phyloP scores from a whole-genome alignment of 2,797 vertebrate species.

The Columba guinea region DNA sequence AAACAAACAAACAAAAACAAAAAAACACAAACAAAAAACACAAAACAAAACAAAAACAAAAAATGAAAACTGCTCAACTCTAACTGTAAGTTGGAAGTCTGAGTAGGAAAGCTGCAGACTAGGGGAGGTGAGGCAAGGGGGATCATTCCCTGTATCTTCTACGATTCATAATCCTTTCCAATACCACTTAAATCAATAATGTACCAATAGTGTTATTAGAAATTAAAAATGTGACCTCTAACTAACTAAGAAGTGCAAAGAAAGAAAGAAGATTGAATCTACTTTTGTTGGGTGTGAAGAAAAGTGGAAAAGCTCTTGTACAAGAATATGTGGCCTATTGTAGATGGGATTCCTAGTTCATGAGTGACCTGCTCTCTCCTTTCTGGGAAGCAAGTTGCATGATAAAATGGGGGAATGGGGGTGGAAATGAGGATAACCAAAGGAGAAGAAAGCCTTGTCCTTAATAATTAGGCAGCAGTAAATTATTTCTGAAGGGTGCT shows the following conservation, averaged over 20 bases:
- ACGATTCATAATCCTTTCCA: not conserved
- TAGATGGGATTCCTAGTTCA: not conserved
- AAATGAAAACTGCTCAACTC: not conserved
- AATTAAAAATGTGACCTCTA: not conserved
- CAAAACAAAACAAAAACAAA: not conserved
- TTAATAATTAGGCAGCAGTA: not conserved
- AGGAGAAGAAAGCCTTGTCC: not conserved
- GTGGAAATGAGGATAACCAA: not conserved
- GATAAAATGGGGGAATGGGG: not conserved
- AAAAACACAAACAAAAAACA: not conserved
- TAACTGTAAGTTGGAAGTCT: not conserved
- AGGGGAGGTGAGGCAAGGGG: not conserved
- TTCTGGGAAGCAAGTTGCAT: not conserved
- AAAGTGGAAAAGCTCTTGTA: not conserved
- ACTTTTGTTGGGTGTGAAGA: not conserved
- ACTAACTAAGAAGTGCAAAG: not conserved
- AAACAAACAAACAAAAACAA: not conserved
- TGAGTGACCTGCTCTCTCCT: not conserved
- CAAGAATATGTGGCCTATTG: not conserved
- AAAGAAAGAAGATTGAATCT: not conserved
- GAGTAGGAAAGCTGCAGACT: not conserved
- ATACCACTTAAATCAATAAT: not conserved
- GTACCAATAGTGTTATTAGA: not conserved
- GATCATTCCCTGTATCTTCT: not conserved
- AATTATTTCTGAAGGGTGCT: not conserved